phyloP scores from a whole-genome alignment of 2,113 vertebrate species.

The Alethe diademata region DNA sequence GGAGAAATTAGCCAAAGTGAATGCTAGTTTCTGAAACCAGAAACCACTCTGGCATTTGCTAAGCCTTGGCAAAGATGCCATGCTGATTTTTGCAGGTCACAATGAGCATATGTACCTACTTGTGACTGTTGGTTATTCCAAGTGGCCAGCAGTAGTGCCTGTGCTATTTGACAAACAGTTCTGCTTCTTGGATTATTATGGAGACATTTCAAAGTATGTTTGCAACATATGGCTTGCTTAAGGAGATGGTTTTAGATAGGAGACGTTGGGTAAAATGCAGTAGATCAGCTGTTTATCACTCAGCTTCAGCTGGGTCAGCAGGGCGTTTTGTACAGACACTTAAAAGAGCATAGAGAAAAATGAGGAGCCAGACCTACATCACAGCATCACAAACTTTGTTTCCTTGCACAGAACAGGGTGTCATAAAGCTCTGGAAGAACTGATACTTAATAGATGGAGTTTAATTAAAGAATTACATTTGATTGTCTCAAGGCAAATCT shows the following conservation, averaged over 20 bases:
- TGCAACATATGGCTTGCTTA: constrained; percentile 47
- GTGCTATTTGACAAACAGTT: constrained; percentile 45
- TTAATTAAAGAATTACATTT: not conserved
- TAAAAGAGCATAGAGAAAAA: constrained; percentile 6
- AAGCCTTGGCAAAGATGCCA: constrained; percentile 29
- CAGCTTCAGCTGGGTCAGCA: not conserved
- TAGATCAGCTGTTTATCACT: constrained; percentile 48
- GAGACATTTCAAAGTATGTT: constrained; percentile 49
- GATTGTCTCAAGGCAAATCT: not conserved
- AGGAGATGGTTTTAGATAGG: constrained; percentile 29
- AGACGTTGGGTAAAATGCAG: not conserved
- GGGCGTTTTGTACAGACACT: not conserved
- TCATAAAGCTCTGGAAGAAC: not conserved
- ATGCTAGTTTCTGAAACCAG: not conserved
- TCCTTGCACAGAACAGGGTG: not conserved
- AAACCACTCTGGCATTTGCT: not conserved
- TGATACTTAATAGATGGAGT: not conserved
- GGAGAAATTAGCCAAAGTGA: not conserved
- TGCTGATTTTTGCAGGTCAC: constrained; percentile 27
- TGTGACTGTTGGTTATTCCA: constrained; percentile 46
- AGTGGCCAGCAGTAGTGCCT: constrained; percentile 33
- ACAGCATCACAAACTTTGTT: not conserved
- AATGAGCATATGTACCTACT: constrained; percentile 43
- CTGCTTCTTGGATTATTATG: constrained; percentile 4
- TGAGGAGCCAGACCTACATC: not conserved